Conservation (phyloP, 2,113 vertebrate genomes). For the Pseudonaja textilis region DNA sequence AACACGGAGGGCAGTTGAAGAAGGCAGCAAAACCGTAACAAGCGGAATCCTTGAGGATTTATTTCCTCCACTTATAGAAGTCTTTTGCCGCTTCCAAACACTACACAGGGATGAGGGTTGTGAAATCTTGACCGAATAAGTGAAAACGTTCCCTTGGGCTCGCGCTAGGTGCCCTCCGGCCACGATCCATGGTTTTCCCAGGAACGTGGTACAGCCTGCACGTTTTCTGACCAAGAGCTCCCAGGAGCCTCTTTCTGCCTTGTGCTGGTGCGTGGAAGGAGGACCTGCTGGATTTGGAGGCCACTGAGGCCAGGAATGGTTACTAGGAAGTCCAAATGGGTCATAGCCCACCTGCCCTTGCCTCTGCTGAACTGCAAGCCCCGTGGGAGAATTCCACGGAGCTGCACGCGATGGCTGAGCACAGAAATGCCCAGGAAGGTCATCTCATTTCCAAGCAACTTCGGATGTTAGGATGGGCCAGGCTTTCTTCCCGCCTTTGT, state of each 20-base stretch:
- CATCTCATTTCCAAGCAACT: conserved; percentile 69
- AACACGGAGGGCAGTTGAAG: background rate
- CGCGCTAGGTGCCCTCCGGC: background rate
- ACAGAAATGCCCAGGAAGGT: conserved; percentile 66
- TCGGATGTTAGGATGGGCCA: conserved; percentile 68
- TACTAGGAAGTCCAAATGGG: conserved; percentile 37
- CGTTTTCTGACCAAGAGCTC: background rate
- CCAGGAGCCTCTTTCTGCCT: background rate
- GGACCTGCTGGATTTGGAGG: background rate
- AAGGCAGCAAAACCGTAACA: background rate
- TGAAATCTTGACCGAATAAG: background rate
- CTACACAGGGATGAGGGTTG: background rate
- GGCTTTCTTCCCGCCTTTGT: conserved; percentile 61
- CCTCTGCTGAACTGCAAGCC: conserved; percentile 52
- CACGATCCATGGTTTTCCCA: background rate
- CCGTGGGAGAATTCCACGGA: conserved; percentile 64
- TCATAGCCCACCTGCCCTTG: conserved; percentile 54
- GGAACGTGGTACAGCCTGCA: background rate
- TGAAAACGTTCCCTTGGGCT: background rate
- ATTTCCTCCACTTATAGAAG: background rate
- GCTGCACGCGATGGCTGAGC: conserved; percentile 60
- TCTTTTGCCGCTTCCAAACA: background rate
- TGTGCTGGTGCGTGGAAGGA: background rate
- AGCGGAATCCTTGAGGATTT: background rate
- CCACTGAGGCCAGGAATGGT: conserved; percentile 4